Evolutionary conservation across 2,113 vertebrate genomes (phyloP), one percentile per base, ranked within the genome.

Genomic region (Cebus imitator): DNA sequence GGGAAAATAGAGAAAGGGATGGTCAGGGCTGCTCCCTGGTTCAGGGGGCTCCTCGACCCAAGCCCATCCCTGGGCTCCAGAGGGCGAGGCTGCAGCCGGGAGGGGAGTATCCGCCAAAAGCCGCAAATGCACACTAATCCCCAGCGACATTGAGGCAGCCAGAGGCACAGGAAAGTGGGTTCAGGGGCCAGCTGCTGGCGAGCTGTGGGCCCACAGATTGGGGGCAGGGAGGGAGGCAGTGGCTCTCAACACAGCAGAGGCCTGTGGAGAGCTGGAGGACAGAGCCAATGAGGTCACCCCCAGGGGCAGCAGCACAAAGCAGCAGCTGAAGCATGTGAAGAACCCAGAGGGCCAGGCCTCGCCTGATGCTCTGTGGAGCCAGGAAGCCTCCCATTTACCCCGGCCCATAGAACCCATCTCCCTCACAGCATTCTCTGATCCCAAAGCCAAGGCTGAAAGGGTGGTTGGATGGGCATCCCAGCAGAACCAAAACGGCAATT

Each of bases 1-100:
- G 98, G 97, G 97, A 98, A 97, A 98, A 98, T 6, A 98, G 97
- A 99, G 97, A 97, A 97, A 97, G 97, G 75, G 96, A 97, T 94
- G 93, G 98, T 98, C 98, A 83, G 95, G 66, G 70, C 96, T 96
- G 92, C 92, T 96, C 76, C 97, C 96, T 90, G 87, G 79, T 95
- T 80, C 95, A 79, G 96, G 98, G 98, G 98, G 97, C 93, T 95
- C 97, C 93, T 0, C 23, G 91, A 97, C 90, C 97, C 58, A 64
- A 90, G 86, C 12, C 70, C 66, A n/a, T 45, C 18, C 50, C 87
- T 18, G 81, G 82, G 3, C 61, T 94, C 90, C 2, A 9, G 0
- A 37, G 92, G 95, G 40, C 0, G 8, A 92, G 97, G 55, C 1
- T 85, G 70, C 50, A 73, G 91, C 32, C 57, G 35, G 81, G 82